phyloP scores from a whole-genome alignment of 1,140 invertebrate species.

The Scaptomyza hsui region DNA sequence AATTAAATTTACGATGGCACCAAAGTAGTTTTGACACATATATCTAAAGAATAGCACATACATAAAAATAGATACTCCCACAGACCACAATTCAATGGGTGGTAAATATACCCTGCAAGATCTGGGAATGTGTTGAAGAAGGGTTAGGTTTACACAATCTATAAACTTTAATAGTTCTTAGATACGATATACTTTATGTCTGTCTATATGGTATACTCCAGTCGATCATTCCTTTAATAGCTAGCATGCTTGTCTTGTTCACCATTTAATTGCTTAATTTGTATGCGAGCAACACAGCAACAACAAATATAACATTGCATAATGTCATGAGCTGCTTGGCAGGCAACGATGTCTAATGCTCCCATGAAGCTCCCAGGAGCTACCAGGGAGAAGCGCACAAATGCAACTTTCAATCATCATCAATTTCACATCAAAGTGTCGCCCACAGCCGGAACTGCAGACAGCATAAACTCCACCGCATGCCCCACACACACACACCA shows the following conservation, averaged over 20 bases:
- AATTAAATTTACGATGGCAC: constrained; percentile 76
- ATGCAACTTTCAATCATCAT: constrained; percentile 83
- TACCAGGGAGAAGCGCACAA: too few relatives aligned
- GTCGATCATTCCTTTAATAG: not conserved
- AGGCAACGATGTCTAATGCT: constrained; percentile 5
- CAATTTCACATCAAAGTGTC: constrained; percentile 84
- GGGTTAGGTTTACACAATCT: not conserved
- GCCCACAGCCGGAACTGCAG: constrained; percentile 68
- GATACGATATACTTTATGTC: not conserved
- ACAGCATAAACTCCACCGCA: constrained; percentile 14
- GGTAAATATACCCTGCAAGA: constrained; percentile 2
- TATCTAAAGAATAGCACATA: constrained; percentile 43
- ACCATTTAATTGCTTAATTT: constrained; percentile 74
- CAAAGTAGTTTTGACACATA: constrained; percentile 79
- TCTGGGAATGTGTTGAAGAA: not conserved
- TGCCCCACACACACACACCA: not conserved
- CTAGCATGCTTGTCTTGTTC: constrained; percentile 27
- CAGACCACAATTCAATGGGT: not conserved
- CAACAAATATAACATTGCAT: constrained; percentile 28
- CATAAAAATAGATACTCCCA: constrained; percentile 42
- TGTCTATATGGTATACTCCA: not conserved
- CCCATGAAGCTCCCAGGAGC: not conserved
- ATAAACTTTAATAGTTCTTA: not conserved
- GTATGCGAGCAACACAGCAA: constrained; percentile 47
- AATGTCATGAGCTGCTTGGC: constrained; percentile 36